Base-by-base conservation (phyloP, 2,888 invertebrate genomes). In the Cacoxenus indagator region DNA sequence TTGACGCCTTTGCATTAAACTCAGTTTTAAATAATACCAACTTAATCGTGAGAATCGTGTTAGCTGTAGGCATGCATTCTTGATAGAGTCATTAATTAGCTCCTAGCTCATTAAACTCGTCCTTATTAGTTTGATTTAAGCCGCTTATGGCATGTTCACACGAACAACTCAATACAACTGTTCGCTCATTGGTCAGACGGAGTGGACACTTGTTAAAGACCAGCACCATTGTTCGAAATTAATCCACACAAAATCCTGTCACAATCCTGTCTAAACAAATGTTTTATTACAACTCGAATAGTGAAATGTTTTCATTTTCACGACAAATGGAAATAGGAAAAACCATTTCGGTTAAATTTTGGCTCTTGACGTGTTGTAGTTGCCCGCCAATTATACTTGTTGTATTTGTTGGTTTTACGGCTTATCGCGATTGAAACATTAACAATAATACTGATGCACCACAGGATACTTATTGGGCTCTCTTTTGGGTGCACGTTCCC, bases 241-340 rank as follows among this genome's bases (percentile, higher is more conserved):
- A 64, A 64, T 26, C 64, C 65, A 24, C 0, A 65, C 22, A 68
- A 71, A 69, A 67, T 62, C 31, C 62, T 65, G 62, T 57, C 65
- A 43, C 69, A 72, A 74, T 71, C n/a, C n/a, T 68, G 67, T 71
- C 70, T 17, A 67, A 74, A 73, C 67, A 71, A 75, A 71, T 48
- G n/a, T 45, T 62, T 31, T 22, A 48, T 19, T 17, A 48, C 48
- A 48, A 48, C 37, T 37, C 14, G n/a, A n/a, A n/a, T 37, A 37
- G 9, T 37, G 8, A 37, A 37, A 37, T 37, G 24, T 51, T 29
- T 24, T 54, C 11, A 26, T 64, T 64, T 48, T 29, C 48, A 64
- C 48, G n/a, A 62, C 61, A 45, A 59, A 54, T 54, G 37, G 14
- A 59, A 59, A 37, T 59, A 59, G 19, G 26, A 59, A 43, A 62